These are phyloP conservation scores for Phasianus colchicus DNA, from an alignment of 2,113 vertebrate genomes.

Conservation along the genomic window DNA sequence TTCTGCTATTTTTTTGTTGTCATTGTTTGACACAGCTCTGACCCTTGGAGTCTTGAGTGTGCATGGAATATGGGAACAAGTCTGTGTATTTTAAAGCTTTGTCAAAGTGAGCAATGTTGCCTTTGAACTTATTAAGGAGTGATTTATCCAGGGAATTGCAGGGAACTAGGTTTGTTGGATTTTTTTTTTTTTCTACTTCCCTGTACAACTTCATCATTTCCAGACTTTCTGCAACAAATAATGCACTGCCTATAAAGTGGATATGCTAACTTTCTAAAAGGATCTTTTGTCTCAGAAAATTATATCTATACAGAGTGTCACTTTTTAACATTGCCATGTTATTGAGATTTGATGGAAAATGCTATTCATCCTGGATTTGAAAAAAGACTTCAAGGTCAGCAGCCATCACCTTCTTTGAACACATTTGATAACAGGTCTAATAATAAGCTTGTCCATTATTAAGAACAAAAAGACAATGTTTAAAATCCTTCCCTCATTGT, in stretches of 20 bases:
- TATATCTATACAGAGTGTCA: not conserved
- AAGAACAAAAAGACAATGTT: not conserved
- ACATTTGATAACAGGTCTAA: not conserved
- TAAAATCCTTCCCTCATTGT: not conserved
- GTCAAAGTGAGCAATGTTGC: not conserved
- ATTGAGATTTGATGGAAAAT: not conserved
- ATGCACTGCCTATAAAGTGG: not conserved
- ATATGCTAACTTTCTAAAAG: conserved; percentile 20
- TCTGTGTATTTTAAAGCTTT: not conserved
- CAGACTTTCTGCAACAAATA: not conserved
- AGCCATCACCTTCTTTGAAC: not conserved
- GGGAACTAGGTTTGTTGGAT: not conserved
- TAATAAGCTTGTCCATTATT: accelerated
- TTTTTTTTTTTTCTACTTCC: not conserved
- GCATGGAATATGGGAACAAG: not conserved
- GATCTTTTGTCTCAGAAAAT: not conserved
- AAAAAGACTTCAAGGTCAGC: not conserved
- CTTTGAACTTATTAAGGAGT: not conserved
- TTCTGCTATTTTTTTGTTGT: conserved; percentile 10
- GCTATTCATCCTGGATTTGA: not conserved
- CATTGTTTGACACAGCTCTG: conserved; percentile 10
- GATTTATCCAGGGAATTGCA: not conserved
- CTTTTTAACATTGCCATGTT: not conserved
- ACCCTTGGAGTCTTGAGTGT: not conserved
- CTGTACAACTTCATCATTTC: not conserved